Conservation (phyloP, 2,888 invertebrate species). For the Cinara cedri region DNA sequence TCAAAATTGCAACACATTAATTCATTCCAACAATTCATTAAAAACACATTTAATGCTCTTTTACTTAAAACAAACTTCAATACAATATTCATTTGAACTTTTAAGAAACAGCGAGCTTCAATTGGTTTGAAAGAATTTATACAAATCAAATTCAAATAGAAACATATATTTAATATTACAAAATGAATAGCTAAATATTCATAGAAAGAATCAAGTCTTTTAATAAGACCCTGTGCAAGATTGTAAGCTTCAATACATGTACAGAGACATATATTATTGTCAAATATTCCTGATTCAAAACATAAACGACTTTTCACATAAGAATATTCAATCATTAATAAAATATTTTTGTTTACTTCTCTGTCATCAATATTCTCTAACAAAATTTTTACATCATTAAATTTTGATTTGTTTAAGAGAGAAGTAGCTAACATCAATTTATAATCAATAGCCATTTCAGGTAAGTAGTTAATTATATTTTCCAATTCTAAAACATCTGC, state of each 20-base stretch:
- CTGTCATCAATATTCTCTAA: slow-evolving; percentile 11
- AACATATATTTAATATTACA: slow-evolving; percentile 43
- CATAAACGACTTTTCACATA: slow-evolving; percentile 44
- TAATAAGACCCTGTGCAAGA: slow-evolving; percentile 43
- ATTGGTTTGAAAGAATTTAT: slow-evolving; percentile 45
- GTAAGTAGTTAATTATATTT: slow-evolving; percentile 32
- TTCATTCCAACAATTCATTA: slow-evolving; percentile 52
- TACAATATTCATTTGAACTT: slow-evolving; percentile 53
- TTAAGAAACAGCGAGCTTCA: slow-evolving; percentile 52
- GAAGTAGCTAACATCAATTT: slow-evolving; percentile 36
- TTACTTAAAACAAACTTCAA: slow-evolving; percentile 45
- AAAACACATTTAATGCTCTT: slow-evolving; percentile 52
- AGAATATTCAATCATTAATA: slow-evolving; percentile 42
- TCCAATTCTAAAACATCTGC: slow-evolving; percentile 3
- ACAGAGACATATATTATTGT: slow-evolving; percentile 17
- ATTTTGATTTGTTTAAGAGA: slow-evolving; percentile 37
- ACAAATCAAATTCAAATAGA: slow-evolving; percentile 53
- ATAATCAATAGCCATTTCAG: slow-evolving; percentile 37
- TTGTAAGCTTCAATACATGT: slow-evolving; percentile 43
- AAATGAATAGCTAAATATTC: slow-evolving; percentile 50
- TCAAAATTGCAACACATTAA: slow-evolving; percentile 46
- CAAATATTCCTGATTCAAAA: slow-evolving; percentile 47
- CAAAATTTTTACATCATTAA: slow-evolving; percentile 36
- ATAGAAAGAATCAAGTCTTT: slow-evolving; percentile 40
- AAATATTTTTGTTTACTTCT: slow-evolving; percentile 23